A percentile compares a stretch with the other conserved stretches of the same genome.
Conservation (phyloP, 64 coral and sea anemone species). For the Exaiptasia diaphana region DNA sequence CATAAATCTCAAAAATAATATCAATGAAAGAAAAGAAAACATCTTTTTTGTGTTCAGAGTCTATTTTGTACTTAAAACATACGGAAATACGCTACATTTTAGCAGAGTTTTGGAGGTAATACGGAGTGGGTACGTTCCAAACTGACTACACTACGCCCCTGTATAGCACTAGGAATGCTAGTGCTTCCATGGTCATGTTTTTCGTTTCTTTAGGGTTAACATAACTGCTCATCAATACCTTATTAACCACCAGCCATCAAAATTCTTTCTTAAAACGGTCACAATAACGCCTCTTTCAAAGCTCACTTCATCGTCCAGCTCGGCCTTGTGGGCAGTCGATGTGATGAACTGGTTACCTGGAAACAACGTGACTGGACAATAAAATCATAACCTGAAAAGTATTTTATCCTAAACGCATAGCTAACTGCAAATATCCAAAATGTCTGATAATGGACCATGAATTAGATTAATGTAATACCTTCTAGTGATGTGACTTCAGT, state of each 20-base stretch:
- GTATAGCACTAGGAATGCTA: too few relatives aligned
- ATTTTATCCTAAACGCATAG: neutral
- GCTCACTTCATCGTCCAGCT: conserved; percentile 83
- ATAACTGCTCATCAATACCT: conserved; percentile 18
- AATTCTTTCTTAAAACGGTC: conserved; percentile 85
- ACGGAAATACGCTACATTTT: too few relatives aligned
- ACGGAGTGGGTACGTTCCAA: too few relatives aligned
- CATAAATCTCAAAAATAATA: too few relatives aligned
- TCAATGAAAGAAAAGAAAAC: too few relatives aligned
- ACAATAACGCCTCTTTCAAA: conserved; percentile 83
- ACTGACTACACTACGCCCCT: too few relatives aligned
- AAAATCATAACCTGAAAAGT: neutral
- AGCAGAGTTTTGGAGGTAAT: too few relatives aligned
- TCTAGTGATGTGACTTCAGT: neutral
- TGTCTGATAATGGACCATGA: too few relatives aligned
- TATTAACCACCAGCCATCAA: conserved; percentile 96
- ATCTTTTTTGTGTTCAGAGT: too few relatives aligned
- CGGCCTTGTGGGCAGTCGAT: conserved; percentile 65
- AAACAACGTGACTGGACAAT: neutral
- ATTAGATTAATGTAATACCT: too few relatives aligned
- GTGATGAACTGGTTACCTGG: conserved; percentile 80
- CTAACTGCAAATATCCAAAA: neutral
- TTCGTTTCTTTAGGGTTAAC: neutral
- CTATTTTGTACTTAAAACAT: too few relatives aligned
- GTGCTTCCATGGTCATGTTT: too few relatives aligned